phyloP scores from a whole-genome alignment of 2,797 vertebrate genomes.

The Limosa lapponica region DNA sequence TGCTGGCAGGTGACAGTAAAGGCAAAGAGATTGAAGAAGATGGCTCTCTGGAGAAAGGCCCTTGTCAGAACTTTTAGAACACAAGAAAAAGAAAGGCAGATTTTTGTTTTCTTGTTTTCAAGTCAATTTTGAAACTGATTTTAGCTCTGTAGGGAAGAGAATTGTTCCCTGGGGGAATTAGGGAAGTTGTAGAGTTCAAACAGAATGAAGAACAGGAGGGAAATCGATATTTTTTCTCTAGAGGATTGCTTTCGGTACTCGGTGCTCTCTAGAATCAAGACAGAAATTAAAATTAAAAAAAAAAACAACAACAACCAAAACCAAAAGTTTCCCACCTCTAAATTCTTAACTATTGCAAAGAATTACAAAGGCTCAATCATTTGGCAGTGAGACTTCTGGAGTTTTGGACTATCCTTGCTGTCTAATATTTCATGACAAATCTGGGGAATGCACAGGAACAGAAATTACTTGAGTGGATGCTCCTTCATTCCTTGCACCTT shows the following conservation, averaged over 20 bases:
- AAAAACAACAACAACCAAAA: neutral
- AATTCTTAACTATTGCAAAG: neutral
- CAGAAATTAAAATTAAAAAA: neutral
- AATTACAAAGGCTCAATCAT: neutral
- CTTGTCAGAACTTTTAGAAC: slow-evolving; percentile 72
- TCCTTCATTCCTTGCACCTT: neutral
- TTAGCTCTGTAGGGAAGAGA: slow-evolving; percentile 61
- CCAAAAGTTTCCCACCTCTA: neutral
- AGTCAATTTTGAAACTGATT: slow-evolving; percentile 68
- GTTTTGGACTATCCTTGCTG: neutral
- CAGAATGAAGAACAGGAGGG: slow-evolving; percentile 39
- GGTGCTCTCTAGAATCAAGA: slow-evolving; percentile 25
- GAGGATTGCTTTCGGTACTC: slow-evolving; percentile 10
- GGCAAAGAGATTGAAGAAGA: slow-evolving; percentile 64
- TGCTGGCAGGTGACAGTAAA: slow-evolving; percentile 71
- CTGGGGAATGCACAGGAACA: neutral
- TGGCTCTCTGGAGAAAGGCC: slow-evolving; percentile 70
- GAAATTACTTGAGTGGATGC: neutral
- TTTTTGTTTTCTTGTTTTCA: slow-evolving; percentile 70
- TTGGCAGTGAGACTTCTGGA: neutral
- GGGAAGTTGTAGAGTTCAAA: slow-evolving; percentile 62
- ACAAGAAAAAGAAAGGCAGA: slow-evolving; percentile 60
- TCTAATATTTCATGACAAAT: neutral
- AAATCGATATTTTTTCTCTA: slow-evolving; percentile 29
- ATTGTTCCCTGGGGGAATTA: slow-evolving; percentile 60